Base-by-base conservation (phyloP, 2,797 vertebrate species). In the Dallia pectoralis region DNA sequence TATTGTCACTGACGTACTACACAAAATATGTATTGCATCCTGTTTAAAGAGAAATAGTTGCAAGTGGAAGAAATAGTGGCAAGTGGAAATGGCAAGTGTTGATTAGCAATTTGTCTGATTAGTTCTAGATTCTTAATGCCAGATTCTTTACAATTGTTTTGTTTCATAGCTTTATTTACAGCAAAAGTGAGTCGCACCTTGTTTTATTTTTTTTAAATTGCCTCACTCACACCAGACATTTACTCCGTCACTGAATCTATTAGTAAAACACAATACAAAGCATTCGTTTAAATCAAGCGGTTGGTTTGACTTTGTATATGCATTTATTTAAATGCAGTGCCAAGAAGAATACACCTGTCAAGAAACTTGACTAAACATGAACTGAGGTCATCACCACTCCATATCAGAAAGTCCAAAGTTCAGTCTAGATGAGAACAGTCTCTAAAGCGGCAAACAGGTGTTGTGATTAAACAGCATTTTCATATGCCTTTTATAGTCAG, bases 1-100 rank as follows among this genome's bases (percentile, higher is more conserved):
- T 75, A 73, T 84, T 72, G 18, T 51, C 18, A 16, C 44, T 56
- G 62, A 51, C 44, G 53, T 36, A 30, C 48, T 51, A 53, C 32
- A 32, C 40, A 63, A 18, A 56, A 70, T 19, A 56, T 56, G 53
- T 36, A 8, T 18, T 33, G 59, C 32, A 16, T 30, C 27, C 6
- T 48, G 18, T 65, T 25, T 65, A 19, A 61, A 4, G 4, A 47
- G 22, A n/a, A n/a, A 67, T 67, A 22, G 30, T 65, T 16, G 30
- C 30, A 65, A 65, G 63, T 33, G 16, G 63, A 29, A 19, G 2
- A 33, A 22, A 16, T 15, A 7, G n/a, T 27, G 22, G n/a, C 25
- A 14, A 15, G 22, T 25, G 18, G n/a, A n/a, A n/a, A n/a, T n/a
- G n/a, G n/a, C n/a, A n/a, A 56, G 4, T 16, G 29, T 30, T 70